Conservation (phyloP, 2,888 invertebrate species). For the Melanophora roralis region DNA sequence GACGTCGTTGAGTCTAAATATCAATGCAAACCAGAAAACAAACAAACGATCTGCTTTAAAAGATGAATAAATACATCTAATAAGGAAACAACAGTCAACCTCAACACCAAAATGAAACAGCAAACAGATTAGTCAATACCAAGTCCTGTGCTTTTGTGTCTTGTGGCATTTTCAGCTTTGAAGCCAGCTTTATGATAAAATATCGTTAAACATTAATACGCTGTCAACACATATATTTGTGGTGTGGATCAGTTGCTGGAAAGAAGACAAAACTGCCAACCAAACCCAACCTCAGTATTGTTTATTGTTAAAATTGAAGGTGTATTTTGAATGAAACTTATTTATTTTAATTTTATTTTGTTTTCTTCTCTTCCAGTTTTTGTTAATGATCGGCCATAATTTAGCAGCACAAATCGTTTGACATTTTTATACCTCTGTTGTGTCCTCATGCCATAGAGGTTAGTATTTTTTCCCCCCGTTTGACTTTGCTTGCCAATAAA, state of each 20-base stretch:
- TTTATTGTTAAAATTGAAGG: constrained; percentile 50
- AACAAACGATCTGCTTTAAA: background rate
- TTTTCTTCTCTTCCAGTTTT: constrained; percentile 5
- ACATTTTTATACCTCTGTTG: constrained; percentile 73
- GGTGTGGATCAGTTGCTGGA: constrained; percentile 31
- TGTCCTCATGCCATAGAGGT: constrained; percentile 25
- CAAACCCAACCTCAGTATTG: constrained; percentile 25
- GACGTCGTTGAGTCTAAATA: constrained; percentile 58
- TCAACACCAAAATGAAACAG: constrained; percentile 9
- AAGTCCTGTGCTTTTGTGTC: constrained; percentile 29
- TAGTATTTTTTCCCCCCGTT: background rate
- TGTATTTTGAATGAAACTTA: constrained; percentile 46
- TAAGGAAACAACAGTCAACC: constrained; percentile 41
- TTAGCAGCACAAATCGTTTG: constrained; percentile 72
- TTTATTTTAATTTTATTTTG: constrained; percentile 40
- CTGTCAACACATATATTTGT: constrained; percentile 75
- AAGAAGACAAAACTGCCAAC: background rate
- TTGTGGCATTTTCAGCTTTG: constrained; percentile 32
- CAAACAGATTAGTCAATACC: constrained; percentile 41
- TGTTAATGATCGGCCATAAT: constrained; percentile 74
- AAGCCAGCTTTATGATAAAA: constrained; percentile 63
- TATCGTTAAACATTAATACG: constrained; percentile 74
- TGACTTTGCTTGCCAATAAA: constrained; percentile 45
- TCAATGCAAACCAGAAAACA: constrained; percentile 35
- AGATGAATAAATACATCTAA: constrained; percentile 46